A percentile compares a stretch with the other conserved stretches of the same genome.
Evolutionary conservation across 2,113 vertebrate species (phyloP).

Genomic region (Sturnus vulgaris): DNA sequence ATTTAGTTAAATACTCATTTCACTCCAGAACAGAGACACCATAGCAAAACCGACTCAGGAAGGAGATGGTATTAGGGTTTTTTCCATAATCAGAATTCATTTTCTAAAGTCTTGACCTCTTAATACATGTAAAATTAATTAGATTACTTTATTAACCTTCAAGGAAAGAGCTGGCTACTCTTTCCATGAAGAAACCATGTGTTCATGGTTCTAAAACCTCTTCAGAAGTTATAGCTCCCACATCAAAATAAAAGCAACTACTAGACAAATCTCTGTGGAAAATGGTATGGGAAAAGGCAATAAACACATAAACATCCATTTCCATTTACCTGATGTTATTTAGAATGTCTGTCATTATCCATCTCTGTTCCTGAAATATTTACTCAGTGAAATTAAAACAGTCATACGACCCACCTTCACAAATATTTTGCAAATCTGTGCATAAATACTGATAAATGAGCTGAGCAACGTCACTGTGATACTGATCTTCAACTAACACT

Average conservation of each 20-base stretch:
- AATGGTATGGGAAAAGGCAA: not conserved
- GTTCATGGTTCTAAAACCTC: not conserved
- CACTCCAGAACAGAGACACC: not conserved
- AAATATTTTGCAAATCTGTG: not conserved
- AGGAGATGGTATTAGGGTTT: not conserved
- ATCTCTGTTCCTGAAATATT: not conserved
- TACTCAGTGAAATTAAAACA: not conserved
- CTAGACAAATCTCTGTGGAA: not conserved
- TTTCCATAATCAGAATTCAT: not conserved
- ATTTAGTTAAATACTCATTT: conserved; percentile 14
- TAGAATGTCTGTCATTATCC: not conserved
- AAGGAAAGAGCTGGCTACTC: not conserved
- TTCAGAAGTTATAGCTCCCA: not conserved
- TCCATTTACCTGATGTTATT: not conserved
- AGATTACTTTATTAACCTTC: not conserved
- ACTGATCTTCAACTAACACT: not conserved
- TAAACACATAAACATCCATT: not conserved
- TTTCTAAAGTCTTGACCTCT: not conserved
- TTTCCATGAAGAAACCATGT: not conserved
- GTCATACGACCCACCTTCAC: not conserved
- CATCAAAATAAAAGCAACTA: not conserved
- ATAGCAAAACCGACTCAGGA: not conserved
- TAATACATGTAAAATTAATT: not conserved
- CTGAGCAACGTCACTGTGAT: not conserved
- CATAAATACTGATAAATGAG: not conserved